Conservation (phyloP, 2,888 invertebrate species). For the Tupiocoris notatus region DNA sequence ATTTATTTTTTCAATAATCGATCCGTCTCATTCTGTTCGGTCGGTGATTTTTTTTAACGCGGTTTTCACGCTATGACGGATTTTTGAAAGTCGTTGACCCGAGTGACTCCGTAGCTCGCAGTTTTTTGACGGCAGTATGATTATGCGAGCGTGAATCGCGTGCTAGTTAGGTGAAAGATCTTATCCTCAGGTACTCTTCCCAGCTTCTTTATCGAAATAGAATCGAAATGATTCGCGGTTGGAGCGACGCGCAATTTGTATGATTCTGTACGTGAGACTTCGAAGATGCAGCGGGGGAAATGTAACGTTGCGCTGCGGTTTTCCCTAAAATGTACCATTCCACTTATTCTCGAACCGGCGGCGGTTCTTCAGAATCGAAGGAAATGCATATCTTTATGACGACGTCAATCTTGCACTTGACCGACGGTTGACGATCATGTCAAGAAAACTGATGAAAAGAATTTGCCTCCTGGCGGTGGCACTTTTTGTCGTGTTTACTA, state of each 20-base stretch:
- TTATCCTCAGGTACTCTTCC: neutral
- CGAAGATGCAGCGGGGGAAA: neutral
- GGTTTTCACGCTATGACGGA: too few relatives aligned
- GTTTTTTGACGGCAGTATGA: too few relatives aligned
- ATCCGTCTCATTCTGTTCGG: too few relatives aligned
- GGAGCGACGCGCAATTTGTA: neutral
- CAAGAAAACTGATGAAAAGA: constrained; percentile 36
- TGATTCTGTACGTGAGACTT: neutral
- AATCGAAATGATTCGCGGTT: neutral
- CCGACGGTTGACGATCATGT: constrained; percentile 31
- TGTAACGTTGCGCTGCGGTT: neutral
- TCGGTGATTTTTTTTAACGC: too few relatives aligned
- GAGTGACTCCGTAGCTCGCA: too few relatives aligned
- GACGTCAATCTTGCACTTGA: neutral
- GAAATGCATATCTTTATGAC: too few relatives aligned
- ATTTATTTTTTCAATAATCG: too few relatives aligned
- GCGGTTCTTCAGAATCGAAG: neutral
- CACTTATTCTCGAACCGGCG: too few relatives aligned
- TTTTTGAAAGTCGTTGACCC: too few relatives aligned
- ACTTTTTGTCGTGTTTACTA: neutral
- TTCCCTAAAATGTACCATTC: neutral
- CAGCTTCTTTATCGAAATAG: neutral
- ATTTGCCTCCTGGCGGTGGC: constrained; percentile 19
- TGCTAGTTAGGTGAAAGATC: neutral
- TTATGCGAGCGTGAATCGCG: neutral